These are phyloP conservation scores for Triops longicaudatus DNA, from an alignment of 1,140 invertebrate genomes.

Conservation along the genomic window DNA sequence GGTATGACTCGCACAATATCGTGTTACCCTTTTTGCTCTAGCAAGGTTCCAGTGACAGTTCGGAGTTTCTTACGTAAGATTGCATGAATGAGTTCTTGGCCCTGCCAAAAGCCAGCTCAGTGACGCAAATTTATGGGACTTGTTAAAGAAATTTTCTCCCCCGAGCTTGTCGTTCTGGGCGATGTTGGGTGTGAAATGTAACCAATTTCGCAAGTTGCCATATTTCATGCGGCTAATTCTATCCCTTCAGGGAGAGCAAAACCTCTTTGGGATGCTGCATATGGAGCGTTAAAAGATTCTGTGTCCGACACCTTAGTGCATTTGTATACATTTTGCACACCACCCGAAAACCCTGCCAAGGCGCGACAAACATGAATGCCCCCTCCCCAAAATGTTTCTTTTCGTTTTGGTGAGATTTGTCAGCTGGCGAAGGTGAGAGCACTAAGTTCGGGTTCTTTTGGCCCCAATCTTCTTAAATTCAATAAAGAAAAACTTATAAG, in stretches of 20 bases:
- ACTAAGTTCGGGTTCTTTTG: background rate
- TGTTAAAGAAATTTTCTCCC: too few relatives aligned
- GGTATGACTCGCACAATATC: too few relatives aligned
- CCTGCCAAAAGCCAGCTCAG: too few relatives aligned
- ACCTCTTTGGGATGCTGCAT: background rate
- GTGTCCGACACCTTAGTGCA: background rate
- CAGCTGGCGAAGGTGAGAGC: background rate
- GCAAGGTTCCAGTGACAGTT: too few relatives aligned
- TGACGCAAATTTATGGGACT: too few relatives aligned
- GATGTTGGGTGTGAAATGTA: background rate
- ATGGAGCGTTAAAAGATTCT: background rate
- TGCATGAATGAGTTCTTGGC: too few relatives aligned
- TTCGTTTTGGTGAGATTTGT: background rate
- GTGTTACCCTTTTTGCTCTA: too few relatives aligned
- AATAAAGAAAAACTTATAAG: background rate
- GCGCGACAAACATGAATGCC: background rate
- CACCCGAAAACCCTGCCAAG: too few relatives aligned
- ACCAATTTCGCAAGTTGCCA: background rate
- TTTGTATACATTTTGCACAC: background rate
- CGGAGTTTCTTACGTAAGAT: too few relatives aligned
- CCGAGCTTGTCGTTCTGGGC: too few relatives aligned
- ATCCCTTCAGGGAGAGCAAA: background rate
- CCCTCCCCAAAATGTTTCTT: background rate
- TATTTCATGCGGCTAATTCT: background rate
- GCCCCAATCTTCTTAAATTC: background rate